These are phyloP conservation scores for Leptosomus discolor DNA, from an alignment of 2,113 vertebrate genomes.

Conservation along the genomic window DNA sequence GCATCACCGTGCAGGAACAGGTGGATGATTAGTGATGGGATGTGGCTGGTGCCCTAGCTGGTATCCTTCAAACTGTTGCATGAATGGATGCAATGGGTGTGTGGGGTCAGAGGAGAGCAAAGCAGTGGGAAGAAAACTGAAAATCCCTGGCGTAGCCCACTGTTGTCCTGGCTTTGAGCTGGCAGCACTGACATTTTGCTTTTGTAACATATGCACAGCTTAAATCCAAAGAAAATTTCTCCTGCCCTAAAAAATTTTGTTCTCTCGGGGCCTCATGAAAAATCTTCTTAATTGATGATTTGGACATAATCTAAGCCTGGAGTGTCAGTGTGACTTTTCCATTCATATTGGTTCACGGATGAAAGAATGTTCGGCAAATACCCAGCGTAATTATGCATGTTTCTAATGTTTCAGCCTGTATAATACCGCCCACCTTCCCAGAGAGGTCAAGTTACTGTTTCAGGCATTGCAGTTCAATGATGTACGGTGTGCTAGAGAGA, in stretches of 20 bases:
- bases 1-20: rapidly evolving
- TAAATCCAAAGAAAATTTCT: not conserved
- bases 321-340: slow-evolving; percentile 49
- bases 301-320: not conserved
- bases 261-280: not conserved
- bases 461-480: slow-evolving; percentile 31
- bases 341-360: slow-evolving; percentile 32
- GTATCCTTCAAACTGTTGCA: not conserved
- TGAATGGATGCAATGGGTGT: not conserved
- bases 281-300: not conserved
- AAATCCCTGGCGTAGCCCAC: not conserved
- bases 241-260: not conserved
- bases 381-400: slow-evolving; percentile 56
- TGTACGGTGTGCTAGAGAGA: not conserved
- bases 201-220: not conserved
- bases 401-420: slow-evolving; percentile 67
- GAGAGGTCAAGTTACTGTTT: slow-evolving; percentile 65
- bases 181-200: not conserved
- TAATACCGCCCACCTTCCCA: slow-evolving; percentile 64
- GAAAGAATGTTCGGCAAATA: slow-evolving; percentile 54
- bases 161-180: not conserved
- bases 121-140: not conserved
- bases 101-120: not conserved
- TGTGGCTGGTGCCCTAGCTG: not conserved
- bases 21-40: not conserved